Evolutionary conservation across 2,888 invertebrate species (phyloP).

Genomic region (Eurois occulta): DNA sequence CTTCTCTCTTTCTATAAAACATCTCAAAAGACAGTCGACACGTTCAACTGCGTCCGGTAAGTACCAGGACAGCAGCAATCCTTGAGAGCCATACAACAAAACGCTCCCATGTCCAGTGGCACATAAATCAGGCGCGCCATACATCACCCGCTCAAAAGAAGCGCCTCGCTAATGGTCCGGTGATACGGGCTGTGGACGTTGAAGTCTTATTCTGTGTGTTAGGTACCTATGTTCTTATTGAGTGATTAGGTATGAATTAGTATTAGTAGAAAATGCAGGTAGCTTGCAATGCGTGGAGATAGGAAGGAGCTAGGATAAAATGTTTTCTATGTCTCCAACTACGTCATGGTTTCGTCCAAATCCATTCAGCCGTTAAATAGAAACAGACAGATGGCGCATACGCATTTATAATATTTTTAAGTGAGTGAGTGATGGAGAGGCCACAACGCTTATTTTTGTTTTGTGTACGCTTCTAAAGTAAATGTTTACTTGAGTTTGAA

Average conservation of each 20-base stretch:
- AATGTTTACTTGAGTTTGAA: too few species aligned
- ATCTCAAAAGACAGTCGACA: conserved; percentile 50
- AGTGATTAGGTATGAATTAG: conserved; percentile 23
- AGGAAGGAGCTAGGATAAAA: not conserved
- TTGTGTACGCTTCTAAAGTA: too few species aligned
- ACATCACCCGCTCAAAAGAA: conserved; percentile 74
- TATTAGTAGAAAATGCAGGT: not conserved
- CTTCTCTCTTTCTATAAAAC: conserved; percentile 32
- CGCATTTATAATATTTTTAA: not conserved
- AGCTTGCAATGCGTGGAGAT: not conserved
- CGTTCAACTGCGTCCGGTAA: conserved; percentile 42
- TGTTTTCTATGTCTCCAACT: not conserved
- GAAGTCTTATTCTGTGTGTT: conserved; percentile 58
- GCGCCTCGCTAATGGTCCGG: conserved; percentile 73
- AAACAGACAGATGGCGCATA: not conserved
- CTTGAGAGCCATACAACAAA: conserved; percentile 61
- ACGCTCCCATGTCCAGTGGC: conserved; percentile 56
- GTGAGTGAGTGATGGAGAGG: not conserved
- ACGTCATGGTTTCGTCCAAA: not conserved
- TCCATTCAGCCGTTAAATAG: not conserved
- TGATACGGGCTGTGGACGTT: conserved; percentile 72
- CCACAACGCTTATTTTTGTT: not conserved
- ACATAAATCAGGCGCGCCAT: conserved; percentile 76
- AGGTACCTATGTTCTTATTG: conserved; percentile 24
- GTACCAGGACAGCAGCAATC: conserved; percentile 53